Percentiles rank a stretch among this genome's conserved stretches.
phyloP scores from a whole-genome alignment of 1,140 invertebrate species.

The Ceratina japonica region DNA sequence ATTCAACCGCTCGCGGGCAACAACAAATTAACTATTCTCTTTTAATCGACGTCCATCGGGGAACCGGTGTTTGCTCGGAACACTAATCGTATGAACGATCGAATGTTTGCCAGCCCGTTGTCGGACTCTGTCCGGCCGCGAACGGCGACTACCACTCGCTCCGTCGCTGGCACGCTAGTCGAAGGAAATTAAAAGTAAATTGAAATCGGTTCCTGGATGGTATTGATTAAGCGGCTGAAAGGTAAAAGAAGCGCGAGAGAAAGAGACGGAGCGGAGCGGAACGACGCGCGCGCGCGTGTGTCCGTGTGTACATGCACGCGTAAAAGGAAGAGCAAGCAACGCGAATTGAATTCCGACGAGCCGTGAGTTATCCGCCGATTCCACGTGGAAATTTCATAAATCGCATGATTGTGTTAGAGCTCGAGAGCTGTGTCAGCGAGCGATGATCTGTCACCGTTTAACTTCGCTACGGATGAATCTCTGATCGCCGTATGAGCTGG shows the following conservation, averaged over 20 bases:
- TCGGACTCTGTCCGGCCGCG: conserved; percentile 13
- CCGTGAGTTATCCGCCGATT: conserved; percentile 40
- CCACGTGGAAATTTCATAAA: conserved; percentile 59
- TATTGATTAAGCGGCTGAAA: conserved; percentile 15
- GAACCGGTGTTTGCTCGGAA: conserved; percentile 17
- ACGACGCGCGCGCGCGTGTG: no score
- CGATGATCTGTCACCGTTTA: conserved; percentile 33
- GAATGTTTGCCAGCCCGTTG: conserved; percentile 47
- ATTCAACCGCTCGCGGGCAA: neutral
- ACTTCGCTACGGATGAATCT: neutral
- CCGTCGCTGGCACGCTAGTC: conserved; percentile 20
- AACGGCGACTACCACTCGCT: neutral
- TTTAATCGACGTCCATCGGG: conserved; percentile 18
- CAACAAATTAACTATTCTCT: conserved; percentile 38
- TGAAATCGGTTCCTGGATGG: conserved; percentile 13
- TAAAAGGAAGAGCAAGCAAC: neutral
- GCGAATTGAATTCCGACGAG: conserved; percentile 41
- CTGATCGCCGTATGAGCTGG: neutral
- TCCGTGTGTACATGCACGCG: neutral
- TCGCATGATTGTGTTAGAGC: conserved; percentile 30
- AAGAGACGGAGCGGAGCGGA: neutral
- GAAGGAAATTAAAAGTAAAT: conserved; percentile 58
- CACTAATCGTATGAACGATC: conserved; percentile 45
- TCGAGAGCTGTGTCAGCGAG: conserved; percentile 38
- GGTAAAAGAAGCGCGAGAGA: neutral